These are phyloP conservation scores for Odocoileus virginianus DNA, from an alignment of 2,113 vertebrate species.

Conservation along the genomic window DNA sequence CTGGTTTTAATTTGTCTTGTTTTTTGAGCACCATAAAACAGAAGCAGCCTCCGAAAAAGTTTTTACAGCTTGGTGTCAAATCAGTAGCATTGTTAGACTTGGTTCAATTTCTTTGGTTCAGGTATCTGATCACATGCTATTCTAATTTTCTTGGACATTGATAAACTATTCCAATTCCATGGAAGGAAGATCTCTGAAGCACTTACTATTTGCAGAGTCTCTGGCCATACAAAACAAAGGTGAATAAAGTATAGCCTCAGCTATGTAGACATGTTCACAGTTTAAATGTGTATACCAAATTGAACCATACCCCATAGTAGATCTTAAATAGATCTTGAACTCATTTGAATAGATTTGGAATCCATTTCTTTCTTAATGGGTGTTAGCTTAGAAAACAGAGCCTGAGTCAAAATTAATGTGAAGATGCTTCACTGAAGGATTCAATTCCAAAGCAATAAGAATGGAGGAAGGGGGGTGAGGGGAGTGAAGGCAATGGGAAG, in stretches of 20 bases:
- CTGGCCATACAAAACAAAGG: not conserved
- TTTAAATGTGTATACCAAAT: not conserved
- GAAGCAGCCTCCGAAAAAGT: not conserved
- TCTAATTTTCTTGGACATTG: not conserved
- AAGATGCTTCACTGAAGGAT: not conserved
- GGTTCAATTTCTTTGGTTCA: not conserved
- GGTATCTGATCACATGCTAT: not conserved
- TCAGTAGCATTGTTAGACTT: not conserved
- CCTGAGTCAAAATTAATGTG: not conserved
- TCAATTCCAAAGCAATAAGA: not conserved
- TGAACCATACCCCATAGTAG: not conserved
- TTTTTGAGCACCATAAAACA: not conserved
- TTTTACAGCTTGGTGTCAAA: not conserved
- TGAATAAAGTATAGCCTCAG: not conserved
- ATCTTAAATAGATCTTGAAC: not conserved
- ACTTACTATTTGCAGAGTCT: not conserved
- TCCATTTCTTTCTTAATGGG: slow-evolving; percentile 14
- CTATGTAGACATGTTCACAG: not conserved
- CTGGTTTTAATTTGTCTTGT: not conserved
- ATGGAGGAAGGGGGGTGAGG: too few relatives aligned
- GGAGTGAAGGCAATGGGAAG: not conserved
- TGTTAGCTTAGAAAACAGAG: slow-evolving; percentile 1
- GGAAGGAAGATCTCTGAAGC: not conserved
- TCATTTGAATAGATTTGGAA: not conserved
- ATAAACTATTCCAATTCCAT: not conserved